These are phyloP conservation scores for Epinotia nisella DNA, from an alignment of 2,888 invertebrate species.

Conservation along the genomic window DNA sequence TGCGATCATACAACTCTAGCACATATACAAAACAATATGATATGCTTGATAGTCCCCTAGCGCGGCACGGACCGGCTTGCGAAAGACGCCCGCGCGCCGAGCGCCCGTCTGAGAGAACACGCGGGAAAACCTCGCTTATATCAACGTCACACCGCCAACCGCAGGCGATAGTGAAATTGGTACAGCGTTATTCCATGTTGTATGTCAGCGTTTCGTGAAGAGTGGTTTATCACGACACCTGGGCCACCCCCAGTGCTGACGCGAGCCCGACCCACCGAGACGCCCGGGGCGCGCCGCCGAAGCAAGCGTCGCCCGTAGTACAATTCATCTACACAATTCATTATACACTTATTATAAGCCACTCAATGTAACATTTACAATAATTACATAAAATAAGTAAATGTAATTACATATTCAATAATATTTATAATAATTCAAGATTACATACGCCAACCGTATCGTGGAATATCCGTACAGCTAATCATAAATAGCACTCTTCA, in stretches of 20 bases:
- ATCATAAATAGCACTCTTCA: constrained; percentile 58
- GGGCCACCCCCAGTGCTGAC: not conserved
- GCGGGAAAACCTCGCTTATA: not conserved
- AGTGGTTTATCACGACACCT: not conserved
- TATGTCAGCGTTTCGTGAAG: not conserved
- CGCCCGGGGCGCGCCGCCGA: constrained; percentile 46
- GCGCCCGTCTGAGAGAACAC: not conserved
- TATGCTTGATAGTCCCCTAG: constrained; percentile 62
- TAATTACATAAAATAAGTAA: constrained; percentile 63
- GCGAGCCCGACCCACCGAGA: not conserved
- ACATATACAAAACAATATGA: constrained; percentile 75
- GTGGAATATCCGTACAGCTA: constrained; percentile 49
- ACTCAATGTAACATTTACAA: constrained; percentile 73
- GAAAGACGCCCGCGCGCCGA: constrained; percentile 2
- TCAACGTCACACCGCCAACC: not conserved
- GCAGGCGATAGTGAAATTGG: too few relatives aligned
- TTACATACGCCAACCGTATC: constrained; percentile 51
- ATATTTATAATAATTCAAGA: constrained; percentile 50
- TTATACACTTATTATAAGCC: constrained; percentile 74
- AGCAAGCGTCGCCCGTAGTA: constrained; percentile 52
- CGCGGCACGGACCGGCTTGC: constrained; percentile 16
- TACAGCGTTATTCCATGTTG: not conserved
- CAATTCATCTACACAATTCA: constrained; percentile 66
- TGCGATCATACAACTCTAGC: constrained; percentile 56
- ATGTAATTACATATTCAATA: constrained; percentile 60